A percentile compares a stretch with the other conserved stretches of the same genome.
These are phyloP conservation scores for Cheilosia variabilis DNA, from an alignment of 2,888 invertebrate genomes.

Conservation along the genomic window DNA sequence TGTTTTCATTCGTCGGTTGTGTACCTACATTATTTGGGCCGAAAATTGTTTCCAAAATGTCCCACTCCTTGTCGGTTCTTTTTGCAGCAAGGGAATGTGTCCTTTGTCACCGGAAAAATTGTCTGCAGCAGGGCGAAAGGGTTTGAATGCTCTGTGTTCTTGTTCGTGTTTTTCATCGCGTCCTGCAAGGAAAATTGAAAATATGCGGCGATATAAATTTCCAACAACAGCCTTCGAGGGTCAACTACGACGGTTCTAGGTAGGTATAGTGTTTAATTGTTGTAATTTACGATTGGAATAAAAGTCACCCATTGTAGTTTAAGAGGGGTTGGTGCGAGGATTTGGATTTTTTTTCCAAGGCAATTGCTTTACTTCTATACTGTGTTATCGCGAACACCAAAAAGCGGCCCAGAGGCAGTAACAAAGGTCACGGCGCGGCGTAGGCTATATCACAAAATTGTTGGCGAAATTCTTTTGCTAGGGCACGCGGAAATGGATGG, in stretches of 20 bases:
- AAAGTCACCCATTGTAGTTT: slow-evolving; percentile 51
- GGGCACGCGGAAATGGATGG: slow-evolving; percentile 40
- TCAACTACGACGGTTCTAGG: slow-evolving; percentile 6
- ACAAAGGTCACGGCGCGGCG: slow-evolving; percentile 46
- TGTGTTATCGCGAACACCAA: slow-evolving; percentile 1
- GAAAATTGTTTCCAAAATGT: slow-evolving; percentile 64
- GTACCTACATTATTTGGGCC: slow-evolving; percentile 4
- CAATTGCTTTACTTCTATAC: slow-evolving; percentile 4
- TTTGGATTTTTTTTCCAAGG: slow-evolving; percentile 4
- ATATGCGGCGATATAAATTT: slow-evolving; percentile 73
- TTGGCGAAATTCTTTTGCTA: slow-evolving; percentile 47
- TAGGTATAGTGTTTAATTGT: slow-evolving; percentile 67
- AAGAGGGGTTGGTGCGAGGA: not conserved
- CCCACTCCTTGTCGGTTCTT: slow-evolving; percentile 4
- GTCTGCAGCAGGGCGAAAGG: slow-evolving; percentile 55
- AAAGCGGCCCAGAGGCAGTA: slow-evolving; percentile 6
- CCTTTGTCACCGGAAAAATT: slow-evolving; percentile 64
- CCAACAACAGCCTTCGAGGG: slow-evolving; percentile 51
- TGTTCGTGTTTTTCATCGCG: slow-evolving; percentile 49
- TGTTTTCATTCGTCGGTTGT: slow-evolving; percentile 10
- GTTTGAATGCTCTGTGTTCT: slow-evolving; percentile 46
- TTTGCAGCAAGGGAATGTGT: slow-evolving; percentile 48
- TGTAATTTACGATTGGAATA: slow-evolving; percentile 72
- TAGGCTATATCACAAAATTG: slow-evolving; percentile 55
- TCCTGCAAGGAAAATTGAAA: slow-evolving; percentile 67